phyloP scores from a whole-genome alignment of 2,113 vertebrate genomes.

The Stigmatopora nigra region DNA sequence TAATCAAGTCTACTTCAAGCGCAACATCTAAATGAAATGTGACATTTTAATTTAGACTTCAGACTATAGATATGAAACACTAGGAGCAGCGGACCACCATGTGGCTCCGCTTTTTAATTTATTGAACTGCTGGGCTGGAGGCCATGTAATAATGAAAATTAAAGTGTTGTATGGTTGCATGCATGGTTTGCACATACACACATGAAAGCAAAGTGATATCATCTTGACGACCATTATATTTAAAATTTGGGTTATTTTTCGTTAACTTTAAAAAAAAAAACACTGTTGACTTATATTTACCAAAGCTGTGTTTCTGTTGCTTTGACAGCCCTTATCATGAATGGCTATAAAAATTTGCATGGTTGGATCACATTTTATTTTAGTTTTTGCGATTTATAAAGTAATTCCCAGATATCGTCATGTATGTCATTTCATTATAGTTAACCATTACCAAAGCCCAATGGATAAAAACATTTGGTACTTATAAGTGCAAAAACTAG shows the following conservation, averaged over 20 bases:
- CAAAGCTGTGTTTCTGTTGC: background rate
- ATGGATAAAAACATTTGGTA: background rate
- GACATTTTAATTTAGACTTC: slow-evolving; percentile 8
- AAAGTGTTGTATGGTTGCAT: slow-evolving; percentile 12
- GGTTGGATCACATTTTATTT: too few species aligned
- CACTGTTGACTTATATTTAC: background rate
- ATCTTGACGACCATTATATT: background rate
- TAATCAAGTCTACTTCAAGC: background rate
- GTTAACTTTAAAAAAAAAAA: background rate
- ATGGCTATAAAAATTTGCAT: too few species aligned
- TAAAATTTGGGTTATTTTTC: background rate
- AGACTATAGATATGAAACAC: background rate
- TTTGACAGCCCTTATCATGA: too few species aligned
- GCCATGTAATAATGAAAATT: background rate
- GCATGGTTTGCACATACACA: background rate
- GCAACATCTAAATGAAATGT: slow-evolving; percentile 4
- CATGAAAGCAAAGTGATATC: background rate
- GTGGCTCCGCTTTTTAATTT: background rate
- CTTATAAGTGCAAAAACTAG: background rate
- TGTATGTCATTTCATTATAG: background rate
- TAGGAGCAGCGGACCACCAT: background rate
- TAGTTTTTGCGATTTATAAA: too few species aligned
- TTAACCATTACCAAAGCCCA: background rate
- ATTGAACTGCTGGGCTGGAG: background rate
- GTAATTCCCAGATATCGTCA: background rate